These are phyloP conservation scores for Neodon shergylaensis DNA, from an alignment of 2,113 vertebrate genomes.

Conservation along the genomic window DNA sequence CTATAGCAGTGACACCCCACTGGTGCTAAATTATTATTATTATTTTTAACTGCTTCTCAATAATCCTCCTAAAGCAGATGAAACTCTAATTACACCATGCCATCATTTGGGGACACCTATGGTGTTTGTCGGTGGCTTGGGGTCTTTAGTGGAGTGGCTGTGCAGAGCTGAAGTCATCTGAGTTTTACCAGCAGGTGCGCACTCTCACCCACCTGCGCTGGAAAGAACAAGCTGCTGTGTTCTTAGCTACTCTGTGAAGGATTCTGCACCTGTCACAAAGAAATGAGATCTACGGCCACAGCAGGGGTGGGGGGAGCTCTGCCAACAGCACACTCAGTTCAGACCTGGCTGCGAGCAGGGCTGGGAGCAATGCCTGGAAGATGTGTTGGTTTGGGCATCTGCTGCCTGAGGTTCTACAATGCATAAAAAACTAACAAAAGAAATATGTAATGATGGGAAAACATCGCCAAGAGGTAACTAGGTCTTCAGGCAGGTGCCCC, in stretches of 20 bases:
- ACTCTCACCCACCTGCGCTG: neutral
- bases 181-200: no score
- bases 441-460: neutral
- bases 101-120: neutral
- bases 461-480: fast-evolving
- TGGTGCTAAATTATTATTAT: neutral
- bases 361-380: no score
- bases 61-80: neutral
- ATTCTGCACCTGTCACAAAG: neutral
- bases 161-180: no score
- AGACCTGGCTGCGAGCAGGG: neutral
- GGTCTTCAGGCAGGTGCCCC: neutral
- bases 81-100: neutral
- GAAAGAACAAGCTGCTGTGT: neutral
- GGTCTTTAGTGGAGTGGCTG: neutral
- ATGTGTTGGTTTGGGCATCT: neutral
- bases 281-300: neutral
- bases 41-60: neutral
- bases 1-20: no score
- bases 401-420: neutral
- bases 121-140: fast-evolving
- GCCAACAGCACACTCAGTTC: neutral
- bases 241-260: neutral
- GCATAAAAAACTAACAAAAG: neutral
- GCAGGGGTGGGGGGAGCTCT: fast-evolving